phyloP scores from a whole-genome alignment of 2,797 vertebrate species.

The Pagetopsis macropterus region DNA sequence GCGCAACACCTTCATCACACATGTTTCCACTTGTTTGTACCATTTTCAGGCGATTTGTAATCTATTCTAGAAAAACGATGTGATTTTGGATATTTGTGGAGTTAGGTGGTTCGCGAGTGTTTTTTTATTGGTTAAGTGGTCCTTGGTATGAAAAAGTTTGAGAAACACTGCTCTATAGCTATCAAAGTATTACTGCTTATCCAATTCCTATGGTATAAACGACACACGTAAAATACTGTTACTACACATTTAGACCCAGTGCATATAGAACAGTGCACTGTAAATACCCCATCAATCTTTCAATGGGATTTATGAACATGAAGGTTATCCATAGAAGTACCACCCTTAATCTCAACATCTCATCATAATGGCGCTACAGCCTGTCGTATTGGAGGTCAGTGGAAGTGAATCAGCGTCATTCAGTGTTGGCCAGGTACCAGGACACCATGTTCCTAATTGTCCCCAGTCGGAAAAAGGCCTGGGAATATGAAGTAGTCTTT shows the following conservation, averaged over 20 bases:
- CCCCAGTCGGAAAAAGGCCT: slow-evolving; percentile 47
- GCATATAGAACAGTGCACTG: slow-evolving; percentile 9
- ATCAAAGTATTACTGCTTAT: not conserved
- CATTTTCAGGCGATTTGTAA: too few species aligned
- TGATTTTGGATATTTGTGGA: too few species aligned
- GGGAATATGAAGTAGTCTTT: slow-evolving; percentile 59
- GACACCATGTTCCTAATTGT: slow-evolving; percentile 73
- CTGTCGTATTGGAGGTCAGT: slow-evolving; percentile 55
- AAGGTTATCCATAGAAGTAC: slow-evolving; percentile 45
- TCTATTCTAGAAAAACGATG: too few species aligned
- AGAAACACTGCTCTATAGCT: not conserved
- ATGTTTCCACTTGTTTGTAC: too few species aligned
- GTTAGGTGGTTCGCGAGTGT: too few species aligned
- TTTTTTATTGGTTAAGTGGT: too few species aligned
- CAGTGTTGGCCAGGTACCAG: slow-evolving; percentile 63
- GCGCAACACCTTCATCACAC: too few species aligned
- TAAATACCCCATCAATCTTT: slow-evolving; percentile 13
- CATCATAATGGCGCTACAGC: slow-evolving; percentile 41
- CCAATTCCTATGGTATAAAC: not conserved
- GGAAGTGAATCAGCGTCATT: slow-evolving; percentile 61
- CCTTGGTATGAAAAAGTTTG: too few species aligned
- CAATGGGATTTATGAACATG: slow-evolving; percentile 41
- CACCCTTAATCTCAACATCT: slow-evolving; percentile 35
- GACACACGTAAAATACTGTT: not conserved
- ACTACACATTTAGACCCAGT: slow-evolving; percentile 19